Evolutionary conservation across 2,888 invertebrate genomes (phyloP).

Genomic region (Pollenia labialis): DNA sequence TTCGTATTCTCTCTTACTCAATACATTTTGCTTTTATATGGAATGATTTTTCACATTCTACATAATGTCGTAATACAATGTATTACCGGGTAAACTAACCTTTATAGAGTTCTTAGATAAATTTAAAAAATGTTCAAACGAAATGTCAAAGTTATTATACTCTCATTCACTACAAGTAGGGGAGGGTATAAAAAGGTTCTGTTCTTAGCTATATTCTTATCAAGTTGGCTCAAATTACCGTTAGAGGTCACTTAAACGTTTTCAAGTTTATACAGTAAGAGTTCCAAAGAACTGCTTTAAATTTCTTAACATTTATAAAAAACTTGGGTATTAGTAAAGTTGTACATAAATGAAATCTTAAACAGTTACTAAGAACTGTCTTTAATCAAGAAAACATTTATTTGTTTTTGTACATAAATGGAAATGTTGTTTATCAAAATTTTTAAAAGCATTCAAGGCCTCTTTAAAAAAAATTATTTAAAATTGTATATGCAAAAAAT

Average conservation of each 20-base stretch:
- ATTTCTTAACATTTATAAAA: neutral
- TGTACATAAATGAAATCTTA: conserved; percentile 48
- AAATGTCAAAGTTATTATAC: neutral
- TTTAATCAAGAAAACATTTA: neutral
- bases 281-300: neutral
- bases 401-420: conserved; percentile 10
- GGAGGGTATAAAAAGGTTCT: conserved; percentile 43
- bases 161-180: conserved; percentile 50
- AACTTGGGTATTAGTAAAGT: neutral
- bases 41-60: too few species aligned
- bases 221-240: conserved; percentile 6
- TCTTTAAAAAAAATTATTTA: conserved; percentile 7
- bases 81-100: too few species aligned
- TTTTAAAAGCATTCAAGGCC: conserved; percentile 21
- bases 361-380: conserved; percentile 47
- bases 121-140: neutral
- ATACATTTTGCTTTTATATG: too few species aligned
- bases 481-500: conserved; percentile 34
- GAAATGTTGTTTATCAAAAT: conserved; percentile 10
- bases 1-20: too few species aligned
- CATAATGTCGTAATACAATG: too few species aligned
- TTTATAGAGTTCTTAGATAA: too few species aligned
- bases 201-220: conserved; percentile 58
- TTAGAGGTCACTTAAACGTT: conserved; percentile 49
- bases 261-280: conserved; percentile 27